Percentiles rank a stretch among this genome's conserved stretches.
phyloP scores from a whole-genome alignment of 2,888 invertebrate species.

The Elmis aenea region DNA sequence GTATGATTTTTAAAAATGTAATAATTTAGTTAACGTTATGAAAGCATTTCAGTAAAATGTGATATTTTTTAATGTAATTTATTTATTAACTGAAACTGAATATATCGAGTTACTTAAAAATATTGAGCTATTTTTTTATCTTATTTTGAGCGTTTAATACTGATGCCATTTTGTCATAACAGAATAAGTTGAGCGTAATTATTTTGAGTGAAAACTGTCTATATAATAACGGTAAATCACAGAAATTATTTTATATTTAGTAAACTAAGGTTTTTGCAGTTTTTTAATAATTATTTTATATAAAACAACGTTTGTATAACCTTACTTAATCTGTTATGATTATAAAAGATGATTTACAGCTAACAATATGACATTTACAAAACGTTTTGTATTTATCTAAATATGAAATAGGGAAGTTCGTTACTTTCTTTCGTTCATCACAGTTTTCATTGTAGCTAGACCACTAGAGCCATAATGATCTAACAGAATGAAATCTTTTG shows the following conservation, averaged over 20 bases:
- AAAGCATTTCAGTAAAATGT: conserved; percentile 24
- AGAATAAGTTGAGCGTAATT: conserved; percentile 14
- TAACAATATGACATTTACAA: conserved; percentile 25
- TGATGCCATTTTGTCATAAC: conserved; percentile 11
- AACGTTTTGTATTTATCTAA: conserved; percentile 21
- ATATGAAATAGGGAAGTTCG: conserved; percentile 11
- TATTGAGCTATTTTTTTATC: conserved; percentile 31
- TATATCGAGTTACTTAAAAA: conserved; percentile 23
- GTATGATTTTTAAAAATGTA: conserved; percentile 28
- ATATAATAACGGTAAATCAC: background rate
- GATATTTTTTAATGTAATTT: conserved; percentile 23
- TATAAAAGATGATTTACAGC: conserved; percentile 23
- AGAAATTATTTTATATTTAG: conserved; percentile 2
- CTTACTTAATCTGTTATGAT: conserved; percentile 17
- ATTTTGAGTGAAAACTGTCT: no score
- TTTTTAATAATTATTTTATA: conserved; percentile 3
- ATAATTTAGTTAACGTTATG: conserved; percentile 17
- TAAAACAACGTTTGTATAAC: conserved; percentile 1
- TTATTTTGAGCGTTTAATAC: conserved; percentile 18
- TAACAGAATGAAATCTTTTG: conserved; percentile 23
- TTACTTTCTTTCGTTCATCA: no score
- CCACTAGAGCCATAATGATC: conserved; percentile 32
- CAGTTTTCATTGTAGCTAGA: conserved; percentile 30
- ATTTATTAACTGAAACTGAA: conserved; percentile 24
- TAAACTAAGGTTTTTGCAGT: conserved; percentile 1